Evolutionary conservation across 1,140 invertebrate genomes (phyloP).

Genomic region (Elymnias hypermnestra): DNA sequence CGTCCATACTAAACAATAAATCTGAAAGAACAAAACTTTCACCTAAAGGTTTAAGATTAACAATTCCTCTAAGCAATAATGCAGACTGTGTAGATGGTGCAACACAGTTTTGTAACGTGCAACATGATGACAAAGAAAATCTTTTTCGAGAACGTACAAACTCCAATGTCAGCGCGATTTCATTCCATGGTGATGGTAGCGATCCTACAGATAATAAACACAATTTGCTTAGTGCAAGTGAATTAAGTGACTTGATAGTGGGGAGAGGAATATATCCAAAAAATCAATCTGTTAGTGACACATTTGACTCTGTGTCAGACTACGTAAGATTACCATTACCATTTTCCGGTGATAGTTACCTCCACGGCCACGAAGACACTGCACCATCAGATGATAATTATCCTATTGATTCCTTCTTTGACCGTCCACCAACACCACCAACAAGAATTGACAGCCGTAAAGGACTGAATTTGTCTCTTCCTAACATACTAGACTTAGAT

Average conservation of each 20-base stretch:
- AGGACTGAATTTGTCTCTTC: conserved; percentile 64
- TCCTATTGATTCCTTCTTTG: conserved; percentile 68
- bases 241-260: conserved; percentile 88
- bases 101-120: conserved; percentile 35
- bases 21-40: conserved; percentile 42
- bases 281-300: conserved; percentile 86
- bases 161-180: conserved; percentile 84
- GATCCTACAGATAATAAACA: conserved; percentile 87
- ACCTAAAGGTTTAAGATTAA: conserved; percentile 34
- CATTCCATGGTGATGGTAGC: conserved; percentile 90
- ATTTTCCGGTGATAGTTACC: conserved; percentile 76
- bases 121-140: conserved; percentile 43
- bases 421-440: conserved; percentile 79
- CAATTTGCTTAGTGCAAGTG: conserved; percentile 85
- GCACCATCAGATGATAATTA: conserved; percentile 72
- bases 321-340: conserved; percentile 89
- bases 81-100: conserved; percentile 75
- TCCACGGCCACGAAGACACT: conserved; percentile 73
- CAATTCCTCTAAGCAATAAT: conserved; percentile 37
- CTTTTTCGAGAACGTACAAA: conserved; percentile 81
- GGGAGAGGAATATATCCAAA: conserved; percentile 85
- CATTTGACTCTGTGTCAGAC: conserved; percentile 91
- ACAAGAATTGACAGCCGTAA: conserved; percentile 80
- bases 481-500: conserved; percentile 62
- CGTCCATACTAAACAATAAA: conserved; percentile 66